Evolutionary conservation across 2,888 invertebrate species (phyloP).

Genomic region (Leucophora obtusa): DNA sequence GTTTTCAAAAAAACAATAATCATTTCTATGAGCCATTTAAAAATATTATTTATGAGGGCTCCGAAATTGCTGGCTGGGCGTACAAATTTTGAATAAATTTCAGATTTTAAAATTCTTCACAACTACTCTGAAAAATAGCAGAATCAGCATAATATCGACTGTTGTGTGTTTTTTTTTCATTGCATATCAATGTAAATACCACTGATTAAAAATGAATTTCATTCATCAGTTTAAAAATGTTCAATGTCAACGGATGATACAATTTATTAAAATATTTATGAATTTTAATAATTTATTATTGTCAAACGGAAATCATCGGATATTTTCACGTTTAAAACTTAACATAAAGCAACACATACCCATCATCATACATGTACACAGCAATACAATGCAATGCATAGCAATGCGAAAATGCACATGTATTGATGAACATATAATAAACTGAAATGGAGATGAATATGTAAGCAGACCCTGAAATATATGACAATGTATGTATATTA

Average conservation of each 20-base stretch:
- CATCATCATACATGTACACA: neutral
- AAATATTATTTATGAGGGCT: no score
- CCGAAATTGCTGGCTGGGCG: no score
- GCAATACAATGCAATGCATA: neutral
- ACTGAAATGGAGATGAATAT: neutral
- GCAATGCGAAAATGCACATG: neutral
- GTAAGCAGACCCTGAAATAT: slow-evolving; percentile 32
- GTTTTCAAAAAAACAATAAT: no score
- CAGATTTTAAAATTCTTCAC: no score
- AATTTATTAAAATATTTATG: slow-evolving; percentile 45
- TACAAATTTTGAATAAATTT: no score
- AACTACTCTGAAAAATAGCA: no score
- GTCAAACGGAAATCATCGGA: slow-evolving; percentile 58
- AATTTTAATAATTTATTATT: slow-evolving; percentile 58
- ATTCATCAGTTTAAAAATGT: slow-evolving; percentile 48
- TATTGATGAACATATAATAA: neutral
- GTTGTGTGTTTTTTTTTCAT: no score
- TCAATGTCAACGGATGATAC: slow-evolving; percentile 46
- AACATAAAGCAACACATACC: neutral
- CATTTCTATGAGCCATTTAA: no score
- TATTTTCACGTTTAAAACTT: slow-evolving; percentile 43
- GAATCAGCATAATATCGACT: no score
- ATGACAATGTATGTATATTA: neutral
- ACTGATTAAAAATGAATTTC: slow-evolving; percentile 40
- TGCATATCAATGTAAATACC: neutral